Conservation (phyloP, 1,140 invertebrate genomes). For the Temnothorax longispinosus region DNA sequence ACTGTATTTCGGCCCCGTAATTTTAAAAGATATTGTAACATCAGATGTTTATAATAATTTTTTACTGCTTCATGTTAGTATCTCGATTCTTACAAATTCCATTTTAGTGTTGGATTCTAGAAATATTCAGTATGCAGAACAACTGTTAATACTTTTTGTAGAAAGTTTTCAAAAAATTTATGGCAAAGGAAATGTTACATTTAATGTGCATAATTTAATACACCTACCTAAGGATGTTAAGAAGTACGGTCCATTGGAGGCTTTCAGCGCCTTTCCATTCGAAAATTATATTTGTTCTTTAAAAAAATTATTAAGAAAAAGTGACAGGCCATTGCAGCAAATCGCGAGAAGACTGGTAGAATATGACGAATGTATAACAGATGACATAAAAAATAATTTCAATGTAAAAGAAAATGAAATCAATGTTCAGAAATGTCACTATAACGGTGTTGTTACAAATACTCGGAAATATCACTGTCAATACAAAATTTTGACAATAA, state of each 20-base stretch:
- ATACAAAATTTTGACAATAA: not conserved
- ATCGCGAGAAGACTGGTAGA: not conserved
- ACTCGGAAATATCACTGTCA: not conserved
- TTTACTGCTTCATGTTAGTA: not conserved
- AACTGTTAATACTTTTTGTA: not conserved
- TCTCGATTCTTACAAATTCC: not conserved
- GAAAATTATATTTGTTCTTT: no score
- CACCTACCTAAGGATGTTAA: no score
- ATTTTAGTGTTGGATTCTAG: not conserved
- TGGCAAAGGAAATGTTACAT: no score
- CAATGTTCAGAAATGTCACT: not conserved
- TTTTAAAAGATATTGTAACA: not conserved
- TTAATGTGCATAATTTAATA: no score
- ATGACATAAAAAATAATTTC: not conserved
- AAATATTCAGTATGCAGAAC: not conserved
- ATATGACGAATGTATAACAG: not conserved
- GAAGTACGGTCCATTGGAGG: no score
- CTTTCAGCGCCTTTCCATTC: no score
- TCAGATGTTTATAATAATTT: constrained; percentile 1
- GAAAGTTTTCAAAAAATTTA: no score
- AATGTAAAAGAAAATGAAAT: not conserved
- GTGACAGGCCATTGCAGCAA: not conserved
- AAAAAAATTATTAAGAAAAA: not conserved
- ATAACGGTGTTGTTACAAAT: not conserved
- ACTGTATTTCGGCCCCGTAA: not conserved